These are phyloP conservation scores for Megalurothrips usitatus DNA, from an alignment of 2,888 invertebrate genomes.

Conservation along the genomic window DNA sequence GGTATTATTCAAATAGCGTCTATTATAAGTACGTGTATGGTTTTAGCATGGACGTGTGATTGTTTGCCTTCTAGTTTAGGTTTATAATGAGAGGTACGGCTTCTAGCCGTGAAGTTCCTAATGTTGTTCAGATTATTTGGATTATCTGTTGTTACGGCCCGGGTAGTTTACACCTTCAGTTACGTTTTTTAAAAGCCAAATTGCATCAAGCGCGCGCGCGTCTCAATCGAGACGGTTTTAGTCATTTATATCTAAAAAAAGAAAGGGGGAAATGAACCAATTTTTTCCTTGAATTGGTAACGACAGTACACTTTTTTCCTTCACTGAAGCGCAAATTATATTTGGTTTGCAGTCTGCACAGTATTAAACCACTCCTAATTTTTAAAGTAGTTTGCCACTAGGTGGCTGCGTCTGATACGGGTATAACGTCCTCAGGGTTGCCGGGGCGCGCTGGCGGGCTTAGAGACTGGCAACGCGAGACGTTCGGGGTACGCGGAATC, in stretches of 20 bases:
- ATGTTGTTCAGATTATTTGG: slow-evolving; percentile 23
- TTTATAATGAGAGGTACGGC: slow-evolving; percentile 17
- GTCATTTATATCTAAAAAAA: too few species aligned
- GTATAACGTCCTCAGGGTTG: not conserved
- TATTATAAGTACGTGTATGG: slow-evolving; percentile 2
- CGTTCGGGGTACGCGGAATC: not conserved
- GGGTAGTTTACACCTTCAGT: not conserved
- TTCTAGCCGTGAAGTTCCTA: slow-evolving; percentile 19
- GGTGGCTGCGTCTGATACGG: slow-evolving; percentile 25
- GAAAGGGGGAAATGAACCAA: not conserved
- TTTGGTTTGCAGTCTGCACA: not conserved
- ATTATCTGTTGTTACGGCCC: not conserved
- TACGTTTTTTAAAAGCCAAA: too few species aligned
- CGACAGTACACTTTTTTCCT: too few species aligned
- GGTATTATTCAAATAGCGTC: slow-evolving; percentile 20
- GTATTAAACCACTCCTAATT: slow-evolving; percentile 6
- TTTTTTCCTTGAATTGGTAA: too few species aligned
- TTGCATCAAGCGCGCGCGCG: too few species aligned
- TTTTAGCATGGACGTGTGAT: slow-evolving; percentile 26
- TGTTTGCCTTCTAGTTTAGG: slow-evolving; percentile 14
- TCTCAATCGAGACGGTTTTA: too few species aligned
- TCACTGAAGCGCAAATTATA: not conserved
- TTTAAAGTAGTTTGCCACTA: not conserved
- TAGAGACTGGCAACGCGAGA: not conserved
- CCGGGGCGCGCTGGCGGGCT: slow-evolving; percentile 17